Evolutionary conservation across 2,888 invertebrate genomes (phyloP), one percentile per base, ranked within the genome.

Genomic region (Eristalis pertinax): DNA sequence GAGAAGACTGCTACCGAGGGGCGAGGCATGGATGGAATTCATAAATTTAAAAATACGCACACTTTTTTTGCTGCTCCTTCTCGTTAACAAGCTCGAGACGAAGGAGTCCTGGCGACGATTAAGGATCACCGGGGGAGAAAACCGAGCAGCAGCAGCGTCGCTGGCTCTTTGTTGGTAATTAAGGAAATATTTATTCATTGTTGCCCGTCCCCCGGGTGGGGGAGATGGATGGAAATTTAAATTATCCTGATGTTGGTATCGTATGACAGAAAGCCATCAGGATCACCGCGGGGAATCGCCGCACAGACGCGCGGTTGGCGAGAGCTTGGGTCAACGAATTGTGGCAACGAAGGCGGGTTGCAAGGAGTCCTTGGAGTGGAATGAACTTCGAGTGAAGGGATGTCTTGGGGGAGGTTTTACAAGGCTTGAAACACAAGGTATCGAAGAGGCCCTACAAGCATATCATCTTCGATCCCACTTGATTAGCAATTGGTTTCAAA

Each of bases 141-240:
- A 32, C 32, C 68, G 38, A 65, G 19, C 38, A 26, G 1, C 50
- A 11, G 1, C 26, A 0, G 58, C 63, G 7, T 19, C 19, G 50
- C 8, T 10, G 22, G 22, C 35, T 60, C 60, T 67, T 43, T 35
- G 32, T 38, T 76, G 38, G 15, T 67, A 76, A 62, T 77, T 50
- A 56, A 62, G 35, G 38, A 63, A 69, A 70, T 77, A 62, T 77
- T 77, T 35, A 56, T 56, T 69, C 26, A 69, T 62, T 60, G 60
- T 24, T 26, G 15, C 26, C 26, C 24, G 22, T 24, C 13, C 24
- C 24, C 8, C 24, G 22, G 7, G 22, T 8, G 22, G 10, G n/a
- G 10, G 11, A 8, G 5, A 24, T 8, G 26, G 5, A 29, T 60
- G 60, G n/a, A 60, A 60, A 60, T 26, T 60, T 60, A 26, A 26